Evolutionary conservation across 2,888 invertebrate genomes (phyloP).

Genomic region (Allacma fusca): DNA sequence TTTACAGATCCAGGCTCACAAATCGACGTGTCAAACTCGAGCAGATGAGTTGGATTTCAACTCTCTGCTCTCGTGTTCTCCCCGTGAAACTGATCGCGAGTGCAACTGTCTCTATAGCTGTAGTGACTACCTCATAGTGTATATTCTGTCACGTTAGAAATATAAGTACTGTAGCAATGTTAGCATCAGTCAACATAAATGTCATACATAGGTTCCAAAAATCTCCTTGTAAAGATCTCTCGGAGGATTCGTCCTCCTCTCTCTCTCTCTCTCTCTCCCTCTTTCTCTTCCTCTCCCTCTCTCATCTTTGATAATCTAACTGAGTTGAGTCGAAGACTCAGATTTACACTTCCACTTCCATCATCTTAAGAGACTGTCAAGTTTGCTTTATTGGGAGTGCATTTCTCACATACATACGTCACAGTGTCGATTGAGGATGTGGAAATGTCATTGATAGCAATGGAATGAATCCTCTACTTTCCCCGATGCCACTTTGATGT

Average conservation of each 20-base stretch:
- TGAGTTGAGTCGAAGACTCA: background rate
- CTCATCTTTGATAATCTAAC: no score
- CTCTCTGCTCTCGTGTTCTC: background rate
- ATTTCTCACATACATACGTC: background rate
- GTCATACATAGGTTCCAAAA: no score
- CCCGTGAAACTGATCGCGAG: background rate
- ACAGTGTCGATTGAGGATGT: background rate
- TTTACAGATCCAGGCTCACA: background rate
- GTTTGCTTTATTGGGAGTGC: background rate
- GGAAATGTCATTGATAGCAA: background rate
- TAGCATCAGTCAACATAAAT: no score
- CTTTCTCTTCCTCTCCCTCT: background rate
- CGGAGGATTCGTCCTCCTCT: background rate
- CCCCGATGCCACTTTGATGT: background rate
- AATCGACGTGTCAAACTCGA: constrained; percentile 5
- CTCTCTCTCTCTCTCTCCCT: background rate
- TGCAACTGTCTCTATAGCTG: background rate
- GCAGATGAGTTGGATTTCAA: background rate
- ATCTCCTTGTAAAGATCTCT: no score
- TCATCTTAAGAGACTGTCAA: constrained; percentile 5
- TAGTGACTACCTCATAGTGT: background rate
- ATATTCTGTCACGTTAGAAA: no score
- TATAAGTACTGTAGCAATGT: no score
- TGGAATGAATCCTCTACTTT: background rate
- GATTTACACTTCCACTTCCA: background rate